These are phyloP conservation scores for Lucilia sericata DNA, from an alignment of 1,140 invertebrate genomes.

Conservation along the genomic window DNA sequence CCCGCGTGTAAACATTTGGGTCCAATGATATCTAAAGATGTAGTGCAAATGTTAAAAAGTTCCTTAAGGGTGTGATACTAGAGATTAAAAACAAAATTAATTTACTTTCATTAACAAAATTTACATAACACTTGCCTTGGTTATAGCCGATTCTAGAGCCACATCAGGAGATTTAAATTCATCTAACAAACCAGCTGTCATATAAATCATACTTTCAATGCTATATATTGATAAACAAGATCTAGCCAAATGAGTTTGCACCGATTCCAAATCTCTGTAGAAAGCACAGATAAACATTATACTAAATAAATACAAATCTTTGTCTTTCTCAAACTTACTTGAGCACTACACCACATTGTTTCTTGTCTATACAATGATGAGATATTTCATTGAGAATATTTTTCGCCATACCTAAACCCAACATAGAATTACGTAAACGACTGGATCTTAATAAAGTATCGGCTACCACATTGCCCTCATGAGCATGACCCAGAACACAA, in stretches of 20 bases:
- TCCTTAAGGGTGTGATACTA: constrained; percentile 68
- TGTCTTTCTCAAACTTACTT: constrained; percentile 51
- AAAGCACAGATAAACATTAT: neutral
- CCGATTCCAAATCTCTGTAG: constrained; percentile 71
- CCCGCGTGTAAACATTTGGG: constrained; percentile 77
- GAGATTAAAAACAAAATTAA: neutral
- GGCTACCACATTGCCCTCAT: constrained; percentile 56
- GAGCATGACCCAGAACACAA: constrained; percentile 54
- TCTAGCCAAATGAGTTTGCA: constrained; percentile 72
- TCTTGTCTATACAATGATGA: constrained; percentile 68
- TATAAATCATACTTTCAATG: constrained; percentile 83
- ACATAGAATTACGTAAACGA: constrained; percentile 52
- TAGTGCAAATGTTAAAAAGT: constrained; percentile 73
- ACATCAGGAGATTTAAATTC: constrained; percentile 77
- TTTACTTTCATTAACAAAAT: neutral
- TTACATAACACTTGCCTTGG: constrained; percentile 72
- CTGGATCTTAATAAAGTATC: constrained; percentile 55
- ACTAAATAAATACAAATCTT: neutral
- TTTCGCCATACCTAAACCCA: constrained; percentile 56
- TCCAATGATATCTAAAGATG: constrained; percentile 77
- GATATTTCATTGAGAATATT: constrained; percentile 55
- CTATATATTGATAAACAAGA: constrained; percentile 72
- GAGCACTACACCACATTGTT: constrained; percentile 71
- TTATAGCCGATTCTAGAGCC: constrained; percentile 82
- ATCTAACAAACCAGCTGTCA: constrained; percentile 79